These are phyloP conservation scores for Anoncus sp. DNA, from an alignment of 2,888 invertebrate genomes.

Conservation along the genomic window DNA sequence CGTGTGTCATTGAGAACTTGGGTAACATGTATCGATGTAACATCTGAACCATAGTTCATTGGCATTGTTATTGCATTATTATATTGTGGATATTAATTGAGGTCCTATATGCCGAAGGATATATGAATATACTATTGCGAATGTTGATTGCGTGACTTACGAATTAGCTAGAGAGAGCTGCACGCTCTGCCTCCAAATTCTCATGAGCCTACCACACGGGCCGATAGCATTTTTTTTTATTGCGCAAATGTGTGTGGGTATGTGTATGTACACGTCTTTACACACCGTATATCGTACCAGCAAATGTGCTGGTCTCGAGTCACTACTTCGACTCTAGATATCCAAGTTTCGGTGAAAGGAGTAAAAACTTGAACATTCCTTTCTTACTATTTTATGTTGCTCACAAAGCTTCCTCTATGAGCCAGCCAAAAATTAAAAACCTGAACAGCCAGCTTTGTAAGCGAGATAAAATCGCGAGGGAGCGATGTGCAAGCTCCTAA, in stretches of 20 bases:
- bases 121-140: conserved; percentile 1
- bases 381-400: too few relatives aligned
- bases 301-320: too few relatives aligned
- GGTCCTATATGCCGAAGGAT: conserved; percentile 21
- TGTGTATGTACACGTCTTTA: background rate
- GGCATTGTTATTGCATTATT: conserved; percentile 42
- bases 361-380: too few relatives aligned
- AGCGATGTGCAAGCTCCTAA: too few relatives aligned
- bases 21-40: conserved; percentile 30
- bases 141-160: conserved; percentile 34
- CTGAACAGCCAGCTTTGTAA: too few relatives aligned
- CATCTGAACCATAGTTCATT: conserved; percentile 14
- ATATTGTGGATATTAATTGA: conserved; percentile 36
- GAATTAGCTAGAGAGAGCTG: conserved; percentile 34
- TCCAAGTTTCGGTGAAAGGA: too few relatives aligned
- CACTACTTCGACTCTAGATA: too few relatives aligned
- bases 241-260: background rate
- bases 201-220: background rate
- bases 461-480: too few relatives aligned
- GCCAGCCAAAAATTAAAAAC: too few relatives aligned
- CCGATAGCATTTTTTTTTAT: background rate
- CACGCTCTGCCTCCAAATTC: conserved; percentile 6
- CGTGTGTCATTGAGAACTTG: conserved; percentile 41
- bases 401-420: too few relatives aligned
- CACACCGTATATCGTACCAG: too few relatives aligned